These are phyloP conservation scores for Lissocephala sabroskyi DNA, from an alignment of 2,888 invertebrate species.

Conservation along the genomic window DNA sequence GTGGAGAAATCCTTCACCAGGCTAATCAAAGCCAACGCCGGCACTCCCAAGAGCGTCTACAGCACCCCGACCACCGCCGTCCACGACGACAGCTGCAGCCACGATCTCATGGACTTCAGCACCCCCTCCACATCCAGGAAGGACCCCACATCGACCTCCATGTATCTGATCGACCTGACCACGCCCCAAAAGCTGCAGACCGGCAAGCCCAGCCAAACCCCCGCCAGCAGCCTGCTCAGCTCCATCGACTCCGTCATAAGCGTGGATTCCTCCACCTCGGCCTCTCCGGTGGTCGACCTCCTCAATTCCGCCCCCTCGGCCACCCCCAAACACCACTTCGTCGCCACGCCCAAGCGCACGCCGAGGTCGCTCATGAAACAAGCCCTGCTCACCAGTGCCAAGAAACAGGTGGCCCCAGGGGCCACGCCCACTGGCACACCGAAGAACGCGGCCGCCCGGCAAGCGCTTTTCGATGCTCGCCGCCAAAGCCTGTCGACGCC, in stretches of 20 bases:
- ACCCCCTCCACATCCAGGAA: conserved; percentile 60
- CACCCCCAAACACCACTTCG: conserved; percentile 11
- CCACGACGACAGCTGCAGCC: conserved; percentile 48
- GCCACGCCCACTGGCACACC: conserved; percentile 19
- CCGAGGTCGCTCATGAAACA: conserved; percentile 67
- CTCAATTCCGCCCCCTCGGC: conserved; percentile 33
- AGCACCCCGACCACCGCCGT: conserved; percentile 53
- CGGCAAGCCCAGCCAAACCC: conserved; percentile 19
- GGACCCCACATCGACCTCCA: conserved; percentile 42
- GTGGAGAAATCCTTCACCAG: conserved; percentile 64
- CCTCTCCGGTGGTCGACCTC: conserved; percentile 54
- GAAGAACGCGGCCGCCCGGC: conserved; percentile 6
- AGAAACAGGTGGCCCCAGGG: conserved; percentile 41
- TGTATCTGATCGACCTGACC: conserved; percentile 69
- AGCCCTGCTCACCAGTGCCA: conserved; percentile 65
- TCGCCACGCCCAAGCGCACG: conserved; percentile 49
- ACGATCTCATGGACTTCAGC: conserved; percentile 43
- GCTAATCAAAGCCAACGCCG: conserved; percentile 31
- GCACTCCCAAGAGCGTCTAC: conserved; percentile 30
- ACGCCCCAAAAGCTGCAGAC: conserved; percentile 54
- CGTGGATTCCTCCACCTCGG: conserved; percentile 39
- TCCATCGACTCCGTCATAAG: conserved; percentile 36
- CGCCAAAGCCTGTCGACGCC: conserved; percentile 44
- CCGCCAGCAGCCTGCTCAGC: conserved; percentile 10
- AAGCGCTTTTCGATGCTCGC: conserved; percentile 17